phyloP scores from a whole-genome alignment of 2,888 invertebrate species.

The Micoletzkya japonica region DNA sequence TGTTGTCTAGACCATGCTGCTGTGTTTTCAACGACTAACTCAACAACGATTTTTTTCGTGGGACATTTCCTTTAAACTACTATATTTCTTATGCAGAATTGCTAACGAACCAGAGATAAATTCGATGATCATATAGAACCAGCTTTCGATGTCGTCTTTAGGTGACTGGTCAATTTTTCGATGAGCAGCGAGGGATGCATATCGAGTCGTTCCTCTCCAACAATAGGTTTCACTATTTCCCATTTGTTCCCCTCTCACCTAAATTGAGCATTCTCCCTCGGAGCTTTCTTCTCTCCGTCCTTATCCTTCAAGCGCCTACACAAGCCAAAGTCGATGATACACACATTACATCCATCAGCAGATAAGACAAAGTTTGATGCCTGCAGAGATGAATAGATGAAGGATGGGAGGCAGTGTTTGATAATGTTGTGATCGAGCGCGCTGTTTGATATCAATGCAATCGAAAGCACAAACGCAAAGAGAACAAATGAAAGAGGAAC shows the following conservation, averaged over 20 bases:
- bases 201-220: slow-evolving; percentile 51
- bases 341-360: slow-evolving; percentile 39
- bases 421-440: neutral
- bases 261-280: slow-evolving; percentile 40
- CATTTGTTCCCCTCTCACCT: slow-evolving; percentile 20
- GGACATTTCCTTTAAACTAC: too few species aligned
- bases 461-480: neutral
- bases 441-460: neutral
- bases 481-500: slow-evolving; percentile 11
- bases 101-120: slow-evolving; percentile 45
- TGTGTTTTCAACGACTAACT: too few species aligned
- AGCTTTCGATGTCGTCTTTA: slow-evolving; percentile 60
- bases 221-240: neutral
- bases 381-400: slow-evolving; percentile 30
- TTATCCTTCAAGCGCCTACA: slow-evolving; percentile 49
- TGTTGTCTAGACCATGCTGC: too few species aligned
- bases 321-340: slow-evolving; percentile 60
- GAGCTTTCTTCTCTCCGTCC: slow-evolving; percentile 44
- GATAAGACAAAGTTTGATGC: slow-evolving; percentile 50
- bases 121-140: slow-evolving; percentile 59
- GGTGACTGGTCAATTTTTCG: slow-evolving; percentile 56
- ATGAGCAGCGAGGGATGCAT: slow-evolving; percentile 60
- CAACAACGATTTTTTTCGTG: too few species aligned
- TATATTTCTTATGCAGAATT: too few species aligned
- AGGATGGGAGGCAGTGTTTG: neutral